A percentile compares a stretch with the other conserved stretches of the same genome.
Evolutionary conservation across 2,113 vertebrate genomes (phyloP).

Genomic region (Zapornia atra): DNA sequence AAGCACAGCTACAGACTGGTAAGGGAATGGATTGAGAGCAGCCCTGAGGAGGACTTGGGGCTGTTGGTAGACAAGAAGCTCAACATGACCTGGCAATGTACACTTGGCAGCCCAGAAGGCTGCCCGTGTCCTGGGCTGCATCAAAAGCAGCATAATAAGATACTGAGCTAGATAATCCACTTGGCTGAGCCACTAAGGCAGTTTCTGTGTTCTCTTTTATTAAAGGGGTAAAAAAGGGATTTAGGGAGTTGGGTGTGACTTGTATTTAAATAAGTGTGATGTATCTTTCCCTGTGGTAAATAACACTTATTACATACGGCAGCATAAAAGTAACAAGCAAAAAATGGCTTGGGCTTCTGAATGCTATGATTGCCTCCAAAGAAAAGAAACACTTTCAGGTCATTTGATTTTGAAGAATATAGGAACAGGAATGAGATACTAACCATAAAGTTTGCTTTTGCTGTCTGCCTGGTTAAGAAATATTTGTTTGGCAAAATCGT

Average conservation of each 20-base stretch:
- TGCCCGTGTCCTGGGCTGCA: no score
- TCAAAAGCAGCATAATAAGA: neutral
- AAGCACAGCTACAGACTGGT: no score
- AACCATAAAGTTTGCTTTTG: neutral
- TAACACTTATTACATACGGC: rapidly evolving
- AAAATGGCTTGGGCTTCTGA: neutral
- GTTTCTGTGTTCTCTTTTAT: neutral
- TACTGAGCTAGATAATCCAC: neutral
- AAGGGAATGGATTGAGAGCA: no score
- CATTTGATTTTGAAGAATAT: neutral
- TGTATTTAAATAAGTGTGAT: neutral
- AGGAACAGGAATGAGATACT: neutral
- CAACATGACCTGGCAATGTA: no score
- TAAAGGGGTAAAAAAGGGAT: neutral
- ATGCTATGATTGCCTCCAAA: neutral
- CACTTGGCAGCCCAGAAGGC: no score
- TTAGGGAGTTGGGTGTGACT: neutral
- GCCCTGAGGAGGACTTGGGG: no score
- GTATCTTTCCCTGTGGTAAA: neutral
- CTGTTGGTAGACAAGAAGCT: no score
- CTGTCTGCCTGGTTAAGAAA: neutral
- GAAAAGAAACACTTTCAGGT: neutral
- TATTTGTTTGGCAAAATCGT: neutral
- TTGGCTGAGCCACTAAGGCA: neutral
- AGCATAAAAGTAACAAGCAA: neutral